phyloP scores from a whole-genome alignment of 2,113 vertebrate genomes.

The Ramphastos sulfuratus region DNA sequence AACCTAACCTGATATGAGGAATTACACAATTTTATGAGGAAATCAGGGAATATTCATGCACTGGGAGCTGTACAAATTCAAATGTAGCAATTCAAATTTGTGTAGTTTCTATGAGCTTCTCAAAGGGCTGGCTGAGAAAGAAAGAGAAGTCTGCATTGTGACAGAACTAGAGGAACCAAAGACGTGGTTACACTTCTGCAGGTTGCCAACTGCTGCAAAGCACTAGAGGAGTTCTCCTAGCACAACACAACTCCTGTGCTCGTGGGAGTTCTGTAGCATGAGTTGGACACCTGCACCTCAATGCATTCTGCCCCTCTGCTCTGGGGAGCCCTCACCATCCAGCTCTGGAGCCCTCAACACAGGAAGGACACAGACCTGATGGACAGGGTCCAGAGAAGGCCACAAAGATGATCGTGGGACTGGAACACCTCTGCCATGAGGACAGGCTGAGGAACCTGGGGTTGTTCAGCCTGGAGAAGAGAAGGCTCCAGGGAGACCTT shows the following conservation, averaged over 20 bases:
- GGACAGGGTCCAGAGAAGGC: too few species aligned
- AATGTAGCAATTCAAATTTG: background rate
- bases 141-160: too few species aligned
- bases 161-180: background rate
- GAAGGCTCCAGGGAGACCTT: too few species aligned
- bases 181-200: too few species aligned
- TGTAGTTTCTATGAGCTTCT: background rate
- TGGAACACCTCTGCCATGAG: too few species aligned
- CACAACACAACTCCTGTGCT: fast-evolving
- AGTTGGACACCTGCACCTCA: background rate
- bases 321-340: too few species aligned
- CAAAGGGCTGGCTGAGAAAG: background rate
- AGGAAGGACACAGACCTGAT: too few species aligned
- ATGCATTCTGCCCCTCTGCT: too few species aligned
- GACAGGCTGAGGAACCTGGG: too few species aligned
- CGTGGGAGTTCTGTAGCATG: fast-evolving
- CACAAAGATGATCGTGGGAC: too few species aligned
- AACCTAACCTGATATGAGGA: background rate
- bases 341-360: too few species aligned
- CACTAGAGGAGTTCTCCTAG: background rate
- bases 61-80: background rate
- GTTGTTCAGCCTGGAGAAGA: too few species aligned
- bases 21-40: background rate
- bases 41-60: background rate
- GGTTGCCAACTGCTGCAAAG: fast-evolving